Base-by-base conservation (phyloP, 2,888 invertebrate genomes). In the Petrophora chlorosata region DNA sequence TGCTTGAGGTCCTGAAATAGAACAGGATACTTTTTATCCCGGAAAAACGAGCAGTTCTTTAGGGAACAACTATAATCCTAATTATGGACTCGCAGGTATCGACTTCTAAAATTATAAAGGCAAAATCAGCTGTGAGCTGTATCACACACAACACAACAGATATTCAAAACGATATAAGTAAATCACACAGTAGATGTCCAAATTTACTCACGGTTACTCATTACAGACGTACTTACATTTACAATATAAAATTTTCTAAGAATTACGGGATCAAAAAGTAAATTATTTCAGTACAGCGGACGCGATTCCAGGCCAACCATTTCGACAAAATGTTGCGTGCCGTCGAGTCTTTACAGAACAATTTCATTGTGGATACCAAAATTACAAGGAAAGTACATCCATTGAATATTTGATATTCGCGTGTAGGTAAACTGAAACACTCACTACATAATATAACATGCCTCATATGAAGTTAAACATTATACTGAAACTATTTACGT, bases 201-300 rank as follows among this genome's bases (percentile, higher is more conserved):
- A 9, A n/a, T 9, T 9, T 9, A 23, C 9, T n/a, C n/a, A n/a
- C n/a, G n/a, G n/a, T n/a, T n/a, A n/a, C n/a, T n/a, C n/a, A n/a
- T n/a, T n/a, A n/a, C n/a, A n/a, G n/a, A n/a, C n/a, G n/a, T n/a
- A n/a, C n/a, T n/a, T n/a, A n/a, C n/a, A n/a, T n/a, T n/a, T n/a
- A n/a, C n/a, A n/a, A 13, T 13, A 26, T 28, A 3, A 10, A 30
- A 17, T 32, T 10, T 30, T 29, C 9, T 13, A 22, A 33, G 28
- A 12, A 26, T 12, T 17, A 17, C 7, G n/a, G 19, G 7, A 26
- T 19, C 7, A 16, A 15, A 35, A 38, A 17, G 2, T n/a, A 38
- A 28, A 25, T 10, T 26, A 67, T 70, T 73, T 63, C 62, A 68
- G 51, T 63, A 65, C 61, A 66, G 48, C 52, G 63, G 54, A 56